These are phyloP conservation scores for Pachliopta kotzebuea DNA, from an alignment of 2,888 invertebrate genomes.

Conservation along the genomic window DNA sequence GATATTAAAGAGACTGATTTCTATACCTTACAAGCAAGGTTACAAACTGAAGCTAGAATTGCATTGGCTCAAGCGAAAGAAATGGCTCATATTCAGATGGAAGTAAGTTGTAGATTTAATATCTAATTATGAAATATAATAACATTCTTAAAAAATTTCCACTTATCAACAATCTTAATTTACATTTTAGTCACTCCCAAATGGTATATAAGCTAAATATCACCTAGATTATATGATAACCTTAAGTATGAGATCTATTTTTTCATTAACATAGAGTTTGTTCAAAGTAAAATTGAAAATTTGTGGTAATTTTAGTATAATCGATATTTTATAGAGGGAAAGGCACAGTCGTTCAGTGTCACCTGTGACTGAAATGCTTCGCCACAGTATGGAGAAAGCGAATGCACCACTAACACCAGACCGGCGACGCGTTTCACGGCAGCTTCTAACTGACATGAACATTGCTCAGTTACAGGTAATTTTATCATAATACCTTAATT, in stretches of 20 bases:
- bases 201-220: no score
- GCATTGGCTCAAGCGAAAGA: constrained; percentile 94
- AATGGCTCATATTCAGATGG: constrained; percentile 95
- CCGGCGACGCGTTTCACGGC: constrained; percentile 90
- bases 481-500: not conserved
- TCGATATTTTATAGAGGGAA: constrained; percentile 49
- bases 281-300: no score
- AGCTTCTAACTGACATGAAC: constrained; percentile 95
- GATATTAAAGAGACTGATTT: constrained; percentile 86
- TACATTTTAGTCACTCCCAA: no score
- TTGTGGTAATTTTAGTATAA: not conserved
- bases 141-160: no score
- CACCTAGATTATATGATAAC: no score
- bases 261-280: no score
- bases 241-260: no score
- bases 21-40: constrained; percentile 88
- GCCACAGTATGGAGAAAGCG: constrained; percentile 89
- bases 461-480: constrained; percentile 88
- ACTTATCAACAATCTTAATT: no score
- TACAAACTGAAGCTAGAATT: constrained; percentile 93
- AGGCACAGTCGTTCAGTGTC: constrained; percentile 86
- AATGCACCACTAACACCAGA: constrained; percentile 91
- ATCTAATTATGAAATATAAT: not conserved
- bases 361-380: constrained; percentile 93
- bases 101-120: constrained; percentile 70